Evolutionary conservation across 2,797 vertebrate species (phyloP).

Genomic region (Philypnodon macrostomus): DNA sequence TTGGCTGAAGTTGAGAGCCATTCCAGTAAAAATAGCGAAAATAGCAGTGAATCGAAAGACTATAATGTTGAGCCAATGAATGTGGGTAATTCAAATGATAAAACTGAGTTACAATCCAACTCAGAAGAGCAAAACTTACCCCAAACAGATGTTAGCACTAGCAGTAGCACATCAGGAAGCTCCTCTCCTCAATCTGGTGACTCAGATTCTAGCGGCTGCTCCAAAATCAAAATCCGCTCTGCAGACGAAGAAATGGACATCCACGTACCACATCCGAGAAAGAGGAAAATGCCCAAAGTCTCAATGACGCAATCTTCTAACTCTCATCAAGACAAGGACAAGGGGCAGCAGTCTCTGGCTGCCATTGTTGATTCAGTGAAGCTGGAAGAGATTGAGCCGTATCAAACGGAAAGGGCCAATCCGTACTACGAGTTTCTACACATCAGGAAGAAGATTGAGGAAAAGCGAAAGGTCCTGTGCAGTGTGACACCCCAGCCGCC

Average conservation of each 20-base stretch:
- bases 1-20: conserved; percentile 17
- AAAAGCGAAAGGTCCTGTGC: conserved; percentile 95
- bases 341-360: conserved; percentile 91
- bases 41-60: conserved; percentile 33
- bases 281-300: conserved; percentile 89
- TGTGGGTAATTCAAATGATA: conserved; percentile 76
- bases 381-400: conserved; percentile 96
- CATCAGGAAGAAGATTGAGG: conserved; percentile 96
- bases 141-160: conserved; percentile 52
- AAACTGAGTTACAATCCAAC: conserved; percentile 59
- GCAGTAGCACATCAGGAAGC: conserved; percentile 68
- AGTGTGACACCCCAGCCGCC: conserved; percentile 96
- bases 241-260: conserved; percentile 86
- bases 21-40: conserved; percentile 33
- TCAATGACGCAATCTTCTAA: conserved; percentile 78
- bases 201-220: conserved; percentile 76
- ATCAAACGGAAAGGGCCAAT: conserved; percentile 96
- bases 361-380: conserved; percentile 94
- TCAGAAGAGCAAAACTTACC: conserved; percentile 45
- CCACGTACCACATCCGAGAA: conserved; percentile 90
- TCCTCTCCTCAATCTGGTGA: conserved; percentile 79
- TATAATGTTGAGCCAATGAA: conserved; percentile 63
- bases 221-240: conserved; percentile 81
- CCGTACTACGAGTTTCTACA: conserved; percentile 98
- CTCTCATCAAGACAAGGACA: conserved; percentile 86